These are phyloP conservation scores for Crocallis elinguaria DNA, from an alignment of 2,888 invertebrate genomes.

Conservation along the genomic window DNA sequence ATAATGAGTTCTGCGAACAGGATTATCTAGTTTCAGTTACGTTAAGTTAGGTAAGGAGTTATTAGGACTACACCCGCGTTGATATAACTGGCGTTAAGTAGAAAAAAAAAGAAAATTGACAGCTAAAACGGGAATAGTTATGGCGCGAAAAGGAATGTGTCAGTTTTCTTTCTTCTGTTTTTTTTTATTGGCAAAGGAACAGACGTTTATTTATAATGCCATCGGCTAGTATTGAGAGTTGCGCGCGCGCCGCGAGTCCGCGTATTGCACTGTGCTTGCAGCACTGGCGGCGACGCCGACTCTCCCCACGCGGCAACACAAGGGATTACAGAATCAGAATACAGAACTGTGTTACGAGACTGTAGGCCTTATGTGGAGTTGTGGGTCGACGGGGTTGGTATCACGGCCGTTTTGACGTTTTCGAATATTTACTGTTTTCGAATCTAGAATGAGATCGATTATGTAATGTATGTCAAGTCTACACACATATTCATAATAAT, in stretches of 20 bases:
- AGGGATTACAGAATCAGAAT: conserved; percentile 49
- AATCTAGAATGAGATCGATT: conserved; percentile 12
- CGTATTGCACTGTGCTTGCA: conserved; percentile 66
- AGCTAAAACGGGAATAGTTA: not conserved
- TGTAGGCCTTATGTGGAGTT: conserved; percentile 64
- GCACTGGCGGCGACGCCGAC: conserved; percentile 52
- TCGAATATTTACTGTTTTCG: conserved; percentile 33
- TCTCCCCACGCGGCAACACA: conserved; percentile 54
- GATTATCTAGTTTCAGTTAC: conserved; percentile 53
- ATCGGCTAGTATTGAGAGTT: conserved; percentile 49
- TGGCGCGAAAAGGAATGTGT: conserved; percentile 5
- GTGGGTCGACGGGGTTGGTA: conserved; percentile 56
- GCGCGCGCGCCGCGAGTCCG: conserved; percentile 73
- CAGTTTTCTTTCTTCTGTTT: conserved; percentile 14
- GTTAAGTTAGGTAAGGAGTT: conserved; percentile 65
- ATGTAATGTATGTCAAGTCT: not conserved
- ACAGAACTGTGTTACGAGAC: conserved; percentile 70
- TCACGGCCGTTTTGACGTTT: conserved; percentile 42
- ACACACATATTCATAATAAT: no score
- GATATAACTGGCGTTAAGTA: not conserved
- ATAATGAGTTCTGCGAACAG: conserved; percentile 38
- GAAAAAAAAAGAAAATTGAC: conserved; percentile 9
- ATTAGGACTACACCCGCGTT: conserved; percentile 23
- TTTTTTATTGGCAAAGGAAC: conserved; percentile 21
- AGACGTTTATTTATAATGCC: conserved; percentile 29